Conservation (phyloP, 64 coral and sea anemone species). For the Anthopleura sola region DNA sequence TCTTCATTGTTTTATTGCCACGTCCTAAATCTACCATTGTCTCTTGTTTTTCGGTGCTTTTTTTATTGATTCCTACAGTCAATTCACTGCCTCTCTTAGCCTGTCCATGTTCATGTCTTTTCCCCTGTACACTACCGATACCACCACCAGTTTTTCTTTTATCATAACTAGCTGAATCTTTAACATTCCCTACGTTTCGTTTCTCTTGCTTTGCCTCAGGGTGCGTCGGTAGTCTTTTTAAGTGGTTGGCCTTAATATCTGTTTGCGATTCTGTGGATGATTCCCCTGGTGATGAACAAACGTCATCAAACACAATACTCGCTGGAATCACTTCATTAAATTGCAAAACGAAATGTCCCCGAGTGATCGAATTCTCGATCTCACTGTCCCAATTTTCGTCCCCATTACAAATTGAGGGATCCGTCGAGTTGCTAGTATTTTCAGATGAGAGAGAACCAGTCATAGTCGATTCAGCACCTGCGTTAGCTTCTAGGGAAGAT, state of each 20-base stretch:
- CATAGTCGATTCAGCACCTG: neutral
- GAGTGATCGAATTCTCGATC: neutral
- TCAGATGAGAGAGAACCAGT: neutral
- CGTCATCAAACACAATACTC: slow-evolving; percentile 2
- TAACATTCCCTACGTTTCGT: neutral
- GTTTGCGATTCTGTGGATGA: neutral
- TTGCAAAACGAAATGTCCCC: slow-evolving; percentile 9
- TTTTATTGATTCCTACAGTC: neutral
- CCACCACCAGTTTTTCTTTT: neutral
- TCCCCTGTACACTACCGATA: neutral
- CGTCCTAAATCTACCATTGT: neutral
- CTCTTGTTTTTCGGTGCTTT: neutral
- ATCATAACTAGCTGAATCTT: neutral
- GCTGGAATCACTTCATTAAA: slow-evolving; percentile 1
- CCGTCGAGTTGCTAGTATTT: neutral
- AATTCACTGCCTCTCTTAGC: neutral
- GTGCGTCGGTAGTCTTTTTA: too few relatives aligned
- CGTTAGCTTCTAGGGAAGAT: neutral
- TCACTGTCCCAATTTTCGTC: slow-evolving; percentile 24
- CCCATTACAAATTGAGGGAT: neutral
- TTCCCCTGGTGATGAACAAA: neutral
- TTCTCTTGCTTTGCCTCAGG: neutral
- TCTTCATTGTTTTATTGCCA: neutral
- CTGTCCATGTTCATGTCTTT: neutral
- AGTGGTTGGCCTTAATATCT: neutral